Evolutionary conservation across 2,888 invertebrate genomes (phyloP).

Genomic region (Embidobia sp.): DNA sequence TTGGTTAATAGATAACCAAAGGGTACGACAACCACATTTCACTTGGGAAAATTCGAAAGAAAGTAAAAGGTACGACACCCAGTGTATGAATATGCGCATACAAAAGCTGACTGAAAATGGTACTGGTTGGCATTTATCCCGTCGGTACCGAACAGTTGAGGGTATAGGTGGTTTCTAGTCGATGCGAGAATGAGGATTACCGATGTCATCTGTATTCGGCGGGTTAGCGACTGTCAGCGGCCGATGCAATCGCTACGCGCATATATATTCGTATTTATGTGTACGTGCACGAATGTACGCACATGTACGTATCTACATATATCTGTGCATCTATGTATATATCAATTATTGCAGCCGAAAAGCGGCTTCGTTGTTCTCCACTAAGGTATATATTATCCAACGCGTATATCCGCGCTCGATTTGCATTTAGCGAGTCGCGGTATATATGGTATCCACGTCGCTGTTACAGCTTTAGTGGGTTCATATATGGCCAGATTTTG

Average conservation of each 20-base stretch:
- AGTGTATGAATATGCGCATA: slow-evolving; percentile 47
- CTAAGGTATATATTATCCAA: slow-evolving; percentile 60
- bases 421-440: slow-evolving; percentile 60
- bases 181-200: slow-evolving; percentile 80
- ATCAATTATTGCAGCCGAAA: slow-evolving; percentile 76
- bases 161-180: slow-evolving; percentile 77
- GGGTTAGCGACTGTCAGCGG: slow-evolving; percentile 80
- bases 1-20: slow-evolving; percentile 19
- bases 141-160: slow-evolving; percentile 64
- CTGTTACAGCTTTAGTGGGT: slow-evolving; percentile 61
- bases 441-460: slow-evolving; percentile 46
- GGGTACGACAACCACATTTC: slow-evolving; percentile 9
- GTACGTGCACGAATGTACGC: slow-evolving; percentile 3
- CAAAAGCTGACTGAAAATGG: slow-evolving; percentile 59
- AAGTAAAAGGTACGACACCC: slow-evolving; percentile 45
- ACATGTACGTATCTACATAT: slow-evolving; percentile 1
- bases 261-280: slow-evolving; percentile 47
- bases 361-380: slow-evolving; percentile 58
- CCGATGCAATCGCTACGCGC: slow-evolving; percentile 71
- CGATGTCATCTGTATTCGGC: slow-evolving; percentile 71
- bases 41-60: slow-evolving; percentile 19
- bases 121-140: slow-evolving; percentile 42
- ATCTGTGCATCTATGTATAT: slow-evolving; percentile 68
- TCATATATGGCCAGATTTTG: slow-evolving; percentile 58
- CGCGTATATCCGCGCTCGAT: slow-evolving; percentile 48